Conservation (phyloP, 2,113 vertebrate species). For the Tragelaphus scriptus region DNA sequence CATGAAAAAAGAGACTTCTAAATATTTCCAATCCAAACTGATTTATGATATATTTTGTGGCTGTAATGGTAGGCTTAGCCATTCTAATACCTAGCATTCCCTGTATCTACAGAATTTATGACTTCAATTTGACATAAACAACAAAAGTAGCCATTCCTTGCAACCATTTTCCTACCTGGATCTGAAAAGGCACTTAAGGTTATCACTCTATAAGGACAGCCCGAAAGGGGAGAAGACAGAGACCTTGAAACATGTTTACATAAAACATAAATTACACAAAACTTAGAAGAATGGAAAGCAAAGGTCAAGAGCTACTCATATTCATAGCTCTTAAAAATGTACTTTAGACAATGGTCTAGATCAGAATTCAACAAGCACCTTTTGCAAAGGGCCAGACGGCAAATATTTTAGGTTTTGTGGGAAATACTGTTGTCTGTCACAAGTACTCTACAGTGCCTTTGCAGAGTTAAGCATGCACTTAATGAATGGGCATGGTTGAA, state of each 20-base stretch:
- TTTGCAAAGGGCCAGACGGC: not conserved
- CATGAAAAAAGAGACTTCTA: constrained; percentile 36
- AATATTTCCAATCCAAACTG: constrained; percentile 33
- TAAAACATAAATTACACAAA: not conserved
- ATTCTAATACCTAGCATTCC: not conserved
- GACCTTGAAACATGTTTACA: not conserved
- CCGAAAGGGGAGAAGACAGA: not conserved
- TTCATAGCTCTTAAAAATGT: not conserved
- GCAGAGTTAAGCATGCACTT: not conserved
- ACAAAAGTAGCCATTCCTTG: constrained; percentile 31
- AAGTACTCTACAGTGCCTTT: not conserved
- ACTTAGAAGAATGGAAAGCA: constrained; percentile 6
- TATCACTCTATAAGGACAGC: not conserved
- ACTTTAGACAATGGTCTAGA: not conserved
- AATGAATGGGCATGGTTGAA: not conserved
- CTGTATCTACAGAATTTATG: not conserved
- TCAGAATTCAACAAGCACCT: not conserved
- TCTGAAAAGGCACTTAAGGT: not conserved
- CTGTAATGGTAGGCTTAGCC: not conserved
- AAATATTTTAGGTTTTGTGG: not conserved
- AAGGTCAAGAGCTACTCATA: not conserved
- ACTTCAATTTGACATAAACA: constrained; percentile 11
- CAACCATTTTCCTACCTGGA: not conserved
- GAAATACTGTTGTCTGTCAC: not conserved
- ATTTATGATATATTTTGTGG: constrained; percentile 11